Base-by-base conservation (phyloP, 2,888 invertebrate species). In the Xanthostigma xanthostigma region DNA sequence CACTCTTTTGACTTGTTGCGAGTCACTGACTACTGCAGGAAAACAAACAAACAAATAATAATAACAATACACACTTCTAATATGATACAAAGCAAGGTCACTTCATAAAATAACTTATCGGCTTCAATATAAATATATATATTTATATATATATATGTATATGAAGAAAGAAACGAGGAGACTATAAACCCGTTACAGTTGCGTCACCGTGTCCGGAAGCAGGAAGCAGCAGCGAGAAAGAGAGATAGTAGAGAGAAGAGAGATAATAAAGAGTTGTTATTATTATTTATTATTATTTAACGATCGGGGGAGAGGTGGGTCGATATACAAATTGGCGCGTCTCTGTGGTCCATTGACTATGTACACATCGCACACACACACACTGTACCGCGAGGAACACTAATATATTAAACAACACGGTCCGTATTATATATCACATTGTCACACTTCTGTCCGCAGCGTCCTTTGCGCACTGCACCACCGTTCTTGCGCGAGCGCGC, bases 71-170 rank as follows among this genome's bases (percentile, higher is more conserved):
- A 42, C 42, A 42, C 33, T 42, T 34, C 42, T 41, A 17, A 14
- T 72, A 73, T 73, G 66, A 68, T 73, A 73, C 71, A 73, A 73
- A 74, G 73, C 74, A 74, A 74, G 73, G 73, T 68, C 73, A 74
- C 73, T 74, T 73, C 64, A 70, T 71, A 62, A 72, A 73, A 73
- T 73, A 74, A 74, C 71, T 73, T 71, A 70, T 63, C 55, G 64
- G 67, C 64, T 63, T 67, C 69, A 71, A 70, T 71, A 57, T 60
- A 56, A 60, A 58, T 58, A 57, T 57, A 56, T 39, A 13, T 49
- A 40, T 39, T 36, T 51, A 27, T 49, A 43, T 33, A 45, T 51
- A 14, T 45, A 12, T 51, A 43, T 50, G 33, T 49, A 53, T 53
- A 44, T 54, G 53, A 50, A 53, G 41, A 44, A 44, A 51, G 48